Percentiles rank a stretch among this genome's conserved stretches.
phyloP scores from a whole-genome alignment of 2,113 vertebrate genomes.

The Xenus cinereus region DNA sequence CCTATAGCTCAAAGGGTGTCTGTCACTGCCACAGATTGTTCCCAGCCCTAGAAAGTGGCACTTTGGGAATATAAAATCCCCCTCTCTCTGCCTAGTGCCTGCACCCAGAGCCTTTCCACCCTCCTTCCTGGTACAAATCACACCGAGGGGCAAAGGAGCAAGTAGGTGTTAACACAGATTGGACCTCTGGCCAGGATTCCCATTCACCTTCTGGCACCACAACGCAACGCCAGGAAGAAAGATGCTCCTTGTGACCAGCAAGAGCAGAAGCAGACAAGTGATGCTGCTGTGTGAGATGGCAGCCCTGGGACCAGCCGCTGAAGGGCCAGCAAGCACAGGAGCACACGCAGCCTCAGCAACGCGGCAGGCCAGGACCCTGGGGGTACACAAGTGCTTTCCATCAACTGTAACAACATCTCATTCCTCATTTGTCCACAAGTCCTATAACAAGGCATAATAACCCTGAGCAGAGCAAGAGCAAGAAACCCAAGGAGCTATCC shows the following conservation, averaged over 20 bases:
- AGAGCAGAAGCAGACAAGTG: neutral
- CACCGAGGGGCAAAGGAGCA: neutral
- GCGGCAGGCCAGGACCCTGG: neutral
- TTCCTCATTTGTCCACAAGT: neutral
- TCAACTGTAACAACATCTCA: neutral
- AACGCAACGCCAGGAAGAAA: neutral
- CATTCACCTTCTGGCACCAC: neutral
- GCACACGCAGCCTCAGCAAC: neutral
- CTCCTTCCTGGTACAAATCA: neutral
- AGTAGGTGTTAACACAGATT: neutral
- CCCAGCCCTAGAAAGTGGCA: neutral
- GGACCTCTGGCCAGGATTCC: neutral
- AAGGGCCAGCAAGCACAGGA: neutral
- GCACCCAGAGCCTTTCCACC: neutral
- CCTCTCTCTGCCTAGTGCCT: neutral
- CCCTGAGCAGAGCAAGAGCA: neutral
- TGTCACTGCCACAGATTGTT: neutral
- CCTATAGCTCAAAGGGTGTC: neutral
- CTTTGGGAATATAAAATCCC: rapidly evolving
- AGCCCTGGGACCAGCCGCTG: neutral
- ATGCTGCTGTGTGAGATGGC: neutral
- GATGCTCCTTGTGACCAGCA: neutral
- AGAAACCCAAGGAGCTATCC: neutral
- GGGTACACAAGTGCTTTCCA: neutral
- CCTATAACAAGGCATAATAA: conserved; percentile 8